Conservation (phyloP, 2,888 invertebrate genomes). For the Chaetoderma sp. region DNA sequence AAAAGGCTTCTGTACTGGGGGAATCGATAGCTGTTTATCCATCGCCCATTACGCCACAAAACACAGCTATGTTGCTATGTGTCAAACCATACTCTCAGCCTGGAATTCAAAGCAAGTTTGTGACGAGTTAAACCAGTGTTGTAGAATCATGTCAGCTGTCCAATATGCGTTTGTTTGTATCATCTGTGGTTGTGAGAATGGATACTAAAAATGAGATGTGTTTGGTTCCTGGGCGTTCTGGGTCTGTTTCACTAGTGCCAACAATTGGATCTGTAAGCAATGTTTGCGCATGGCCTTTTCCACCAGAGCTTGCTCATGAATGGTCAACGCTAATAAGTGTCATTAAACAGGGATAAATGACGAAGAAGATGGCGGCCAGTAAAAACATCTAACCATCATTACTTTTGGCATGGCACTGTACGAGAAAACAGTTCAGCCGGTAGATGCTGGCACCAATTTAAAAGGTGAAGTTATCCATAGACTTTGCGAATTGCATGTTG, state of each 20-base stretch:
- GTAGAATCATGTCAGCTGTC: conserved; percentile 15
- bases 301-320: conserved; percentile 11
- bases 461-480: conserved; percentile 17
- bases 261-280: not conserved
- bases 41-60: conserved; percentile 19
- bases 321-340: conserved; percentile 2
- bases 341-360: not conserved
- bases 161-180: conserved; percentile 22
- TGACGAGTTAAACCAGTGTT: not conserved
- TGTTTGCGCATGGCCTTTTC: conserved; percentile 15
- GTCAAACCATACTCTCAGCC: conserved; percentile 22
- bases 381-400: conserved; percentile 24
- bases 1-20: conserved; percentile 18
- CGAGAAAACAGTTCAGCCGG: conserved; percentile 27
- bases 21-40: conserved; percentile 4
- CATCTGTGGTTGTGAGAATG: not conserved
- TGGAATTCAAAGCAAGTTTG: conserved; percentile 6
- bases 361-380: conserved; percentile 1
- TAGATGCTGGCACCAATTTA: conserved; percentile 21
- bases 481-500: conserved; percentile 23
- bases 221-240: conserved; percentile 12
- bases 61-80: conserved; percentile 15
- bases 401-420: conserved; percentile 21
- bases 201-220: not conserved
- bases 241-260: conserved; percentile 24